These are phyloP conservation scores for Smittia aterrima DNA, from an alignment of 2,888 invertebrate species.

Conservation along the genomic window DNA sequence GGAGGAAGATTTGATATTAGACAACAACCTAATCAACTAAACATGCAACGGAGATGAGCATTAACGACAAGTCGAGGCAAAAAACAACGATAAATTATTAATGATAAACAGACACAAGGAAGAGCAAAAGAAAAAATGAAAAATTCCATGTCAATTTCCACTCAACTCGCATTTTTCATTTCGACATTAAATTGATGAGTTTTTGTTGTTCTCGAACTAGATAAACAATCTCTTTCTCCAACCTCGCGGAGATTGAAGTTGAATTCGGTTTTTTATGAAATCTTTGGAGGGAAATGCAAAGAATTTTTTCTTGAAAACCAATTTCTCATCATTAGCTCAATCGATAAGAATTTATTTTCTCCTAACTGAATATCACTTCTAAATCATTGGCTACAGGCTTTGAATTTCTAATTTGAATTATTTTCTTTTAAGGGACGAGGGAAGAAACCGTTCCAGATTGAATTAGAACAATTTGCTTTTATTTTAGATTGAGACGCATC, in stretches of 20 bases:
- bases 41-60: neutral
- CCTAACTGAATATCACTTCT: constrained; percentile 23
- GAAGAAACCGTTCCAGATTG: too few relatives aligned
- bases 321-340: neutral
- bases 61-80: neutral
- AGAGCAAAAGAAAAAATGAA: neutral
- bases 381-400: constrained; percentile 30
- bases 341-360: neutral
- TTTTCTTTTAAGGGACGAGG: neutral
- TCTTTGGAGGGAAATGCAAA: neutral
- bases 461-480: too few relatives aligned
- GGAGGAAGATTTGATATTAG: neutral
- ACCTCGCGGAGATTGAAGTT: neutral
- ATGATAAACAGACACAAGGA: constrained; percentile 2
- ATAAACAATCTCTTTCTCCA: neutral
- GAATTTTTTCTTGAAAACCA: neutral
- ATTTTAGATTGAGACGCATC: constrained; percentile 14
- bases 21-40: neutral
- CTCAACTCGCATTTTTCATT: constrained; percentile 15
- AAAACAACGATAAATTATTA: constrained; percentile 23
- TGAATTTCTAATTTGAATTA: constrained; percentile 19
- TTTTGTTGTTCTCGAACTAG: neutral
- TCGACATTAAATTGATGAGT: constrained; percentile 1
- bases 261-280: neutral
- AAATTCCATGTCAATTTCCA: constrained; percentile 3